Conservation (phyloP, 2,113 vertebrate species). For the Miniopterus natalensis region DNA sequence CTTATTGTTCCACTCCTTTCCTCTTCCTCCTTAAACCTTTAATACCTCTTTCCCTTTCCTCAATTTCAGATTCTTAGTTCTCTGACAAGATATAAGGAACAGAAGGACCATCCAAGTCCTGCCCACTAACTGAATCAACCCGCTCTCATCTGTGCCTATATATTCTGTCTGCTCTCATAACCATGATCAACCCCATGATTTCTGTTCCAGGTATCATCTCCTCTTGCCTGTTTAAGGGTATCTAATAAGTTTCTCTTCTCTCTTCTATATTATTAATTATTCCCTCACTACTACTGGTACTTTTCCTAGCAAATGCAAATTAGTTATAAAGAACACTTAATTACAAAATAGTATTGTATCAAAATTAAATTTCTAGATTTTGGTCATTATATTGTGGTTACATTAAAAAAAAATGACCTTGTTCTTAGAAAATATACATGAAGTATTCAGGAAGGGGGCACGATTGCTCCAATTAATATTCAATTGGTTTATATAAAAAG, state of each 20-base stretch:
- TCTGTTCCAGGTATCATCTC: not conserved
- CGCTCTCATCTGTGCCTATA: not conserved
- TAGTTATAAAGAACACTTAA: not conserved
- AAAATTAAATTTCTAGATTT: not conserved
- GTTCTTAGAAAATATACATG: not conserved
- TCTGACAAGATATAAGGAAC: not conserved
- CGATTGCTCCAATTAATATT: not conserved
- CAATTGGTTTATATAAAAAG: not conserved
- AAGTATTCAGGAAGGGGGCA: not conserved
- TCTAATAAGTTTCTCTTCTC: not conserved
- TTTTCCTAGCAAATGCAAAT: slow-evolving; percentile 1
- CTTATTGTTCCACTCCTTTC: not conserved
- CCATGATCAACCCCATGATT: not conserved
- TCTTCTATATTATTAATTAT: not conserved
- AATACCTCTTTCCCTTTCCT: not conserved
- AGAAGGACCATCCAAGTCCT: not conserved
- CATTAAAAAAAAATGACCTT: not conserved
- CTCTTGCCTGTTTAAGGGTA: not conserved
- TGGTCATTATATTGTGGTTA: not conserved
- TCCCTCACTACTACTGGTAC: not conserved
- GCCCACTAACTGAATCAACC: not conserved
- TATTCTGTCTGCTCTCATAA: not conserved
- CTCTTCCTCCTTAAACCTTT: not conserved
- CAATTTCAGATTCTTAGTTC: not conserved
- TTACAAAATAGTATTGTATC: not conserved